Conservation (phyloP, 1,140 invertebrate genomes). For the Melanaphis sacchari region DNA sequence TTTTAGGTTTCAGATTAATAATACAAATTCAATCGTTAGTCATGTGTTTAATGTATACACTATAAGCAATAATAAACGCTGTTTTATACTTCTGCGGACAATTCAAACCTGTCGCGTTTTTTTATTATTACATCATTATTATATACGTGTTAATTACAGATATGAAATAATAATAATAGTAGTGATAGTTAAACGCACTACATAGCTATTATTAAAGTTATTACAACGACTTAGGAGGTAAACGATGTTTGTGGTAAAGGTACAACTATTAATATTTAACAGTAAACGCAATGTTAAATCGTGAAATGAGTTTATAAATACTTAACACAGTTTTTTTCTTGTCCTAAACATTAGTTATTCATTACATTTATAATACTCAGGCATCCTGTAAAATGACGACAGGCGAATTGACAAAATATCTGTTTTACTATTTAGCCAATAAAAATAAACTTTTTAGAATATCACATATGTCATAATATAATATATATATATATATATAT, state of each 20-base stretch:
- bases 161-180: not conserved
- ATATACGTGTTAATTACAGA: not conserved
- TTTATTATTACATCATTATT: not conserved
- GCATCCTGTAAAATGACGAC: too few relatives aligned
- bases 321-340: not conserved
- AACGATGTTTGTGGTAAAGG: slow-evolving; percentile 5
- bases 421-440: too few relatives aligned
- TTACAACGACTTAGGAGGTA: slow-evolving; percentile 19
- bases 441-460: too few relatives aligned
- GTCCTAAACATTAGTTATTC: not conserved
- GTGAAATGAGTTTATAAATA: not conserved
- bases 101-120: not conserved
- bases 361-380: not conserved
- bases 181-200: not conserved
- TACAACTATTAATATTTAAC: not conserved
- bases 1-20: not conserved
- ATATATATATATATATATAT: too few relatives aligned
- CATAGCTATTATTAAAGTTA: not conserved
- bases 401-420: too few relatives aligned
- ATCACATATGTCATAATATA: too few relatives aligned
- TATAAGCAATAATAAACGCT: not conserved
- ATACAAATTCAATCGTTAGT: not conserved
- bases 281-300: not conserved
- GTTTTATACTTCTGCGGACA: not conserved
- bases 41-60: not conserved